Evolutionary conservation across 92 coral and sea anemone genomes (phyloP).

Genomic region (Porites evermanni): DNA sequence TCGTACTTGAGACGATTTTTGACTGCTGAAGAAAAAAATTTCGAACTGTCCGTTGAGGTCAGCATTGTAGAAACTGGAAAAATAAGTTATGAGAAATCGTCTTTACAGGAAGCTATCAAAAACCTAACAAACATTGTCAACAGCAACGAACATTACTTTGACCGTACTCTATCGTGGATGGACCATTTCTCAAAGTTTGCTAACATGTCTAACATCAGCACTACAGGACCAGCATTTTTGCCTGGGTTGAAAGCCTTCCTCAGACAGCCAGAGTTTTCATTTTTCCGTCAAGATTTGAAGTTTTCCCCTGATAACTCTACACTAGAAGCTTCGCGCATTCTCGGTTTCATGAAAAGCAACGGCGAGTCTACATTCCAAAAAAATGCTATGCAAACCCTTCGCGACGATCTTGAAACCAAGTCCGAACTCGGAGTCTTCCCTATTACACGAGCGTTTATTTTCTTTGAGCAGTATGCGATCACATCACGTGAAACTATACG

Average conservation of each 20-base stretch:
- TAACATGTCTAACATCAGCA: neutral
- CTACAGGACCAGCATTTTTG: constrained; percentile 32
- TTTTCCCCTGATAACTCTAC: constrained; percentile 52
- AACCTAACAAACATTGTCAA: constrained; percentile 68
- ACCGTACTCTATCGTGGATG: constrained; percentile 77
- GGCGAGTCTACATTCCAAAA: constrained; percentile 60
- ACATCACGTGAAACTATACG: constrained; percentile 68
- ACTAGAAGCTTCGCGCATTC: constrained; percentile 78
- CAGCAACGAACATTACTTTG: constrained; percentile 61
- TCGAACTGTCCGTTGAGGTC: constrained; percentile 56
- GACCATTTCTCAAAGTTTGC: constrained; percentile 39
- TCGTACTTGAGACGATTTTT: constrained; percentile 66
- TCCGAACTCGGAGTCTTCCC: constrained; percentile 75
- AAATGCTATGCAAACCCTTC: constrained; percentile 74
- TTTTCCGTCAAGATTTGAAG: constrained; percentile 65
- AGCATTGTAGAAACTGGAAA: constrained; percentile 60
- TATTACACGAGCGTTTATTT: constrained; percentile 60
- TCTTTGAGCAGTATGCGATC: constrained; percentile 80
- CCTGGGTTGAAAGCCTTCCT: constrained; percentile 54
- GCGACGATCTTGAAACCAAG: constrained; percentile 56
- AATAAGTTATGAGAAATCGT: constrained; percentile 46
- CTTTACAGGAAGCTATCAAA: constrained; percentile 55
- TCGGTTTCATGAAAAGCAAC: constrained; percentile 69
- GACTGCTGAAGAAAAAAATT: constrained; percentile 68
- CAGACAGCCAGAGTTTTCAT: constrained; percentile 38